Base-by-base conservation (phyloP, 2,113 vertebrate species). In the Etia nguti region DNA sequence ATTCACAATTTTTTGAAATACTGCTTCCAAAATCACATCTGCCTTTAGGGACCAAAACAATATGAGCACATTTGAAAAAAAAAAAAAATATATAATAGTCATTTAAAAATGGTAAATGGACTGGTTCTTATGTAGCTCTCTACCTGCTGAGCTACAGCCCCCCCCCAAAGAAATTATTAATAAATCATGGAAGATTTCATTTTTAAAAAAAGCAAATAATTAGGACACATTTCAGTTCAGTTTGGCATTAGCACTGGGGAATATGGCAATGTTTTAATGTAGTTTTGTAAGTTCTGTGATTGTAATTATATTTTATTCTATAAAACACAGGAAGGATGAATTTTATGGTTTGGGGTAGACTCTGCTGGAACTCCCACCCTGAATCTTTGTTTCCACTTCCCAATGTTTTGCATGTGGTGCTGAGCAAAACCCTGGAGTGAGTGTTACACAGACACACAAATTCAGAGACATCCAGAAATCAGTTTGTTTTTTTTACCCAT, bases 311-410 rank as follows among this genome's bases (percentile, higher is more conserved):
- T 59, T 11, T 38, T 5, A 6, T 56, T 68, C 2, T 18, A 0
- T 83, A n/a, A 56, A 12, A 79, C 80, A 26, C 88, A 97, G 97
- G 95, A 62, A 97, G 94, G 82, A 95, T 96, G 84, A 97, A 97
- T 77, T 24, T 97, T 84, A 12, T 97, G 81, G 60, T 97, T 10
- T 97, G 95, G 95, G 97, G 97, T 5, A 96, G 85, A 81, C 38
- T 16, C 6, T 93, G 87, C 77, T 97, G 95, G 96, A 85, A 87
- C 29, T 93, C 94, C 8, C 77, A 90, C 31, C 96, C 95, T 26
- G 88, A 93, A 13, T 54, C 8, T 2, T 31, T 89, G 2, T 94
- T 96, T 55, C 96, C 96, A 2, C 38, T 97, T 81, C 20, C 94
- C 10, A 97, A 97, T 50, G 22, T 70, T 16, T 54, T 97, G 8